Conservation (phyloP, 2,797 vertebrate species). For the Lithobates sylvaticus region DNA sequence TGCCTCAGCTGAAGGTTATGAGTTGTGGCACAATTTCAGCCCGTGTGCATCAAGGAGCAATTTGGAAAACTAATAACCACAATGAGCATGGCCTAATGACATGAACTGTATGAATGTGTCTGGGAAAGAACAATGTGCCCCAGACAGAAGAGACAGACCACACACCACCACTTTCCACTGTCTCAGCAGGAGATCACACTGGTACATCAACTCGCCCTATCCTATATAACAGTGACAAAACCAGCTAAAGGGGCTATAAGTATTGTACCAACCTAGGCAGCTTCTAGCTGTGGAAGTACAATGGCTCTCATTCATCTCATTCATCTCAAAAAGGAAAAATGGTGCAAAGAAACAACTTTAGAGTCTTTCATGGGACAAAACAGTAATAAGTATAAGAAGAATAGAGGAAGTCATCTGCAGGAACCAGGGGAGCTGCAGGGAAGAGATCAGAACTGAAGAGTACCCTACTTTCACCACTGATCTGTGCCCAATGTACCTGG, state of each 20-base stretch:
- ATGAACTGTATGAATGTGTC: slow-evolving; percentile 14
- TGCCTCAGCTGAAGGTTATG: not conserved
- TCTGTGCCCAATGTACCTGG: too few species aligned
- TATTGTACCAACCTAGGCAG: not conserved
- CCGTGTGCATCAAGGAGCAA: not conserved
- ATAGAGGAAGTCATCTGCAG: too few species aligned
- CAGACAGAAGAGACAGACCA: slow-evolving; percentile 26
- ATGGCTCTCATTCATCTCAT: not conserved
- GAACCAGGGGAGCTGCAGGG: too few species aligned
- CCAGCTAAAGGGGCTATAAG: not conserved
- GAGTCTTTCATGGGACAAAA: too few species aligned
- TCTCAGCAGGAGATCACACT: not conserved
- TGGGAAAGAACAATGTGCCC: slow-evolving; percentile 30
- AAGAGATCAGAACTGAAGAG: too few species aligned
- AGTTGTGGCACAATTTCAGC: not conserved
- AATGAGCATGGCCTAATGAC: slow-evolving; percentile 16
- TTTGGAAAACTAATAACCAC: not conserved
- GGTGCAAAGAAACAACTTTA: too few species aligned
- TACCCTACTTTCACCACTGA: too few species aligned
- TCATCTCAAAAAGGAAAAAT: not conserved
- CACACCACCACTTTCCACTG: not conserved
- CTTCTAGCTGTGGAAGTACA: not conserved
- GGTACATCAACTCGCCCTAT: not conserved
- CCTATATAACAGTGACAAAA: not conserved
- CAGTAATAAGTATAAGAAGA: too few species aligned